These are phyloP conservation scores for Ictalurus punctatus DNA, from an alignment of 2,113 vertebrate species.

Conservation along the genomic window DNA sequence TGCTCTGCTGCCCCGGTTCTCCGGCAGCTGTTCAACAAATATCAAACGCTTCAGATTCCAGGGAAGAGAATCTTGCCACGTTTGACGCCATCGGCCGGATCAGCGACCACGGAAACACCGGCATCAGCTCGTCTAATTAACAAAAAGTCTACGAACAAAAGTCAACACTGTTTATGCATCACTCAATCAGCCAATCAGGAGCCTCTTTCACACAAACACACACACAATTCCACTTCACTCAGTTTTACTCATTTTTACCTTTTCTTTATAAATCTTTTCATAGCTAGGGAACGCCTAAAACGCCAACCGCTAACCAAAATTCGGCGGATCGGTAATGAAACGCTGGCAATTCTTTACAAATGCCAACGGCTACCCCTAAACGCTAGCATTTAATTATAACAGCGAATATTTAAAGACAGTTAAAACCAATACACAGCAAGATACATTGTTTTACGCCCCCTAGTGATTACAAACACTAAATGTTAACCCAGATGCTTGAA, in stretches of 20 bases:
- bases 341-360: neutral
- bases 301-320: neutral
- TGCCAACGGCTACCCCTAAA: too few relatives aligned
- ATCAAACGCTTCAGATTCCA: slow-evolving; percentile 62
- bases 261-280: neutral
- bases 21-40: slow-evolving; percentile 63
- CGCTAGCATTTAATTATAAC: neutral
- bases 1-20: slow-evolving; percentile 47
- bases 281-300: neutral
- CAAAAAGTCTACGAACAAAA: neutral
- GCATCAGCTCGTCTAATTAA: slow-evolving; percentile 20
- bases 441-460: neutral
- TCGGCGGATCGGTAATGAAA: neutral
- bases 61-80: slow-evolving; percentile 30
- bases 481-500: neutral
- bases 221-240: neutral
- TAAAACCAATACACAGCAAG: neutral
- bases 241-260: neutral
- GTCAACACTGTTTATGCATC: neutral
- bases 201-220: neutral
- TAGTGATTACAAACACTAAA: neutral
- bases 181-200: neutral
- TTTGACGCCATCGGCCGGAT: slow-evolving; percentile 28
- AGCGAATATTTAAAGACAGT: neutral
- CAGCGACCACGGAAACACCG: slow-evolving; percentile 1